Evolutionary conservation across 2,797 vertebrate genomes (phyloP), one percentile per base, ranked within the genome.

Genomic region (Adelosebastes latens): DNA sequence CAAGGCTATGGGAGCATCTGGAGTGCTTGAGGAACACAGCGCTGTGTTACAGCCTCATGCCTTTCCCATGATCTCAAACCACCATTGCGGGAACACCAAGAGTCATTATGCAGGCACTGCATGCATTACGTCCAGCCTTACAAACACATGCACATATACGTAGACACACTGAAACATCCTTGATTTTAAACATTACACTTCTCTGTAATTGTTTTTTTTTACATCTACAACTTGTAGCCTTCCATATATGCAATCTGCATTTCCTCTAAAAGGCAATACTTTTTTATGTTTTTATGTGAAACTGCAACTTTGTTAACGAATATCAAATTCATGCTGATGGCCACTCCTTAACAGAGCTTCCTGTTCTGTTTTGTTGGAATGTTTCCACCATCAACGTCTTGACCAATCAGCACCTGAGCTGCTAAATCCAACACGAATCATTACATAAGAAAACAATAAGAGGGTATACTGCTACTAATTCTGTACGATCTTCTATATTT

Each of bases 21-120:
- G 89, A 90, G 87, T 49, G 73, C 86, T 84, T 85, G 83, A 84
- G 84, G 77, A 90, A 82, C 87, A 85, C 87, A 87, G 84, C 73
- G 58, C 81, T 83, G 86, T 75, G 83, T 82, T 83, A 86, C 6
- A 91, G 66, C 80, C 84, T 93, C 92, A 93, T 92, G 94, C 94
- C 88, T 95, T 95, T 94, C 88, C 89, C 92, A 91, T 95, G 92
- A 94, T 94, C 90, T 92, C 92, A 95, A 95, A 91, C 92, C 91
- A 88, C 86, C 67, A 16, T 87, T 88, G 89, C 84, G 86, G 91
- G 82, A 93, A 88, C 85, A 86, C 83, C 84, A 82, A 80, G 85
- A 88, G 68, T 85, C 90, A 92, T 93, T 94, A 93, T 81, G 85
- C 68, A 88, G 88, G 52, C 77, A 69, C 49, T 58, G 61, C 66